Percentiles rank a stretch among this genome's conserved stretches.
Evolutionary conservation across 2,113 vertebrate species (phyloP).

Genomic region (Nycticryphes semicollaris): DNA sequence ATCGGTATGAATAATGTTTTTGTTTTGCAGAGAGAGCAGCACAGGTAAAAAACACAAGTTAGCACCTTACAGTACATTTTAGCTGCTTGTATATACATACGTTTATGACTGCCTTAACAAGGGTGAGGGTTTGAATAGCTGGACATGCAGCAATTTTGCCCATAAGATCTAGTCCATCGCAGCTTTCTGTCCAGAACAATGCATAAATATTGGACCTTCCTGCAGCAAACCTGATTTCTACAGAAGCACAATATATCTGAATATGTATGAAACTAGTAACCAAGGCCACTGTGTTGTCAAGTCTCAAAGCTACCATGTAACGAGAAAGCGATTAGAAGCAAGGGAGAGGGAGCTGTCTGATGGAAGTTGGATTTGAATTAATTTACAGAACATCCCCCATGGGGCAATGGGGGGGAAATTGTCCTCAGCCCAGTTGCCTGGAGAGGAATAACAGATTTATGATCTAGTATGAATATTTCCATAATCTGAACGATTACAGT

Average conservation of each 20-base stretch:
- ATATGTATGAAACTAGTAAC: conserved; percentile 56
- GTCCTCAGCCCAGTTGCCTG: conserved; percentile 15
- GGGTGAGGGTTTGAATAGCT: background rate
- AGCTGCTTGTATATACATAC: background rate
- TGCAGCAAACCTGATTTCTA: background rate
- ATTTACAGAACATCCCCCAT: conserved; percentile 33
- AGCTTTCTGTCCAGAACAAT: background rate
- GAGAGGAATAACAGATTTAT: conserved; percentile 46
- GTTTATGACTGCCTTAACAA: background rate
- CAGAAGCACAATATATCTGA: background rate
- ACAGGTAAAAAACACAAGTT: background rate
- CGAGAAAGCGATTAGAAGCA: conserved; percentile 18
- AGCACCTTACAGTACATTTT: background rate
- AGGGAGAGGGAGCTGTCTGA: conserved; percentile 36
- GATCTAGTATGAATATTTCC: conserved; percentile 43
- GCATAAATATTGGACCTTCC: background rate
- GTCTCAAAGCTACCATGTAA: conserved; percentile 37
- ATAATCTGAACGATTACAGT: conserved; percentile 34
- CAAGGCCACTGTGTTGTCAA: conserved; percentile 47
- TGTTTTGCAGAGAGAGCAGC: background rate
- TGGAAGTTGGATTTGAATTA: conserved; percentile 43
- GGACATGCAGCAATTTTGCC: background rate
- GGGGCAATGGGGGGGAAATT: background rate
- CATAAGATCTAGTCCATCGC: background rate
- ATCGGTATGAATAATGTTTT: background rate